Base-by-base conservation (phyloP, 2,888 invertebrate species). In the Drosophila anomalipes region DNA sequence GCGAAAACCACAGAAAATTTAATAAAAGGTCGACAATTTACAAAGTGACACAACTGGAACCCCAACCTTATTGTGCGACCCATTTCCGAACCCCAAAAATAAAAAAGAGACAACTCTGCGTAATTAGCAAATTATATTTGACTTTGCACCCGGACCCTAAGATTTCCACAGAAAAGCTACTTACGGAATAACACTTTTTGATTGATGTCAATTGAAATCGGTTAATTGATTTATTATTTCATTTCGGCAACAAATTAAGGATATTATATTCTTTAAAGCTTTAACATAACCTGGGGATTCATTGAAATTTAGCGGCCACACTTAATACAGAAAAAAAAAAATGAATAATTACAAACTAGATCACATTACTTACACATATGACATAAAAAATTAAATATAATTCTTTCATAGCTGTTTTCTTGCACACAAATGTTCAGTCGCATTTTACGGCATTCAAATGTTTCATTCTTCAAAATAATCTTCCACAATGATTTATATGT, bases 1-100 rank as follows among this genome's bases (percentile, higher is more conserved):
- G 26, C 47, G 53, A 73, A 68, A 63, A 83, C 74, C 69, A 64
- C 71, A 86, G 68, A 58, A 78, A 79, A 81, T 90, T 86, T 83
- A 79, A 90, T 90, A 82, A 88, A 83, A 83, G 71, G 72, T 54
- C 57, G 65, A 74, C 86, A 86, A 77, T 77, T 77, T 63, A 65
- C 68, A 59, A 70, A 79, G 64, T 59, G 47, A 30, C 41, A 12
- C 32, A 47, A 56, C 30, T 41, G 37, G 19, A 33, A 39, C 39
- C 44, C 58, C 64, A 80, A 79, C 74, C 71, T 74, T 70, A 69
- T 77, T 82, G 10, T 28, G 30, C 22, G 26, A 22, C 14, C 7
- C 32, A 32, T 33, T 26, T 44, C 75, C 75, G 73, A 72, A 69
- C 56, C 79, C 69, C 79, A 74, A 72, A 79, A 28, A n/a, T 33